Percentiles rank a stretch among this genome's conserved stretches.
phyloP scores from a whole-genome alignment of 2,113 vertebrate genomes.

The Rhinoderma darwinii region DNA sequence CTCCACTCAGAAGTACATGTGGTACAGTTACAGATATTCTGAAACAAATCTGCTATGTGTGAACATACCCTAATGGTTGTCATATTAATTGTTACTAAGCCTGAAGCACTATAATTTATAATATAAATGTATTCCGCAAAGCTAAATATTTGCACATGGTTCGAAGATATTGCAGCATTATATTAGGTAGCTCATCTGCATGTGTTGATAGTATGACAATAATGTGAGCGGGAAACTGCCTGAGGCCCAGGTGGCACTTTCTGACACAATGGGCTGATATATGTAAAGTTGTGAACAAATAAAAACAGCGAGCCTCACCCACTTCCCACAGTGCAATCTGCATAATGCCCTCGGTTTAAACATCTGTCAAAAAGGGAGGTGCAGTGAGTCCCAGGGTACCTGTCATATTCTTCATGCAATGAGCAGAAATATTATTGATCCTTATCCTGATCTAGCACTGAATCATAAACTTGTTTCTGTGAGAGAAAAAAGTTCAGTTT shows the following conservation, averaged over 20 bases:
- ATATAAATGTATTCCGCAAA: neutral
- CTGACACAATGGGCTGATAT: conserved; percentile 38
- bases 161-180: neutral
- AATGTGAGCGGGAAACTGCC: neutral
- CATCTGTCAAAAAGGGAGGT: conserved; percentile 22
- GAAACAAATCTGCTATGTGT: no score
- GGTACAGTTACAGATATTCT: no score
- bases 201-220: conserved; percentile 16
- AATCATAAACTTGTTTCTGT: neutral
- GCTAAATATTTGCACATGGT: neutral
- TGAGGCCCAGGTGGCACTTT: conserved; percentile 6
- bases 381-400: neutral
- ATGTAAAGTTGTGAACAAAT: conserved; percentile 31
- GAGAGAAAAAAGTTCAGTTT: neutral
- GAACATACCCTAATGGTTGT: no score
- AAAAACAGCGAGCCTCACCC: conserved; percentile 14
- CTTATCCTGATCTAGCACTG: neutral
- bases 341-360: conserved; percentile 39
- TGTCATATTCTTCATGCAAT: conserved; percentile 10
- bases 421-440: neutral
- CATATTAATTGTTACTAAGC: neutral
- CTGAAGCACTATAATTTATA: neutral
- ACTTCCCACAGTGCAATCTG: conserved; percentile 9
- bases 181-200: neutral
- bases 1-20: no score